Evolutionary conservation across 2,888 invertebrate species (phyloP), one percentile per base, ranked within the genome.

Genomic region (Cheilosia variabilis): DNA sequence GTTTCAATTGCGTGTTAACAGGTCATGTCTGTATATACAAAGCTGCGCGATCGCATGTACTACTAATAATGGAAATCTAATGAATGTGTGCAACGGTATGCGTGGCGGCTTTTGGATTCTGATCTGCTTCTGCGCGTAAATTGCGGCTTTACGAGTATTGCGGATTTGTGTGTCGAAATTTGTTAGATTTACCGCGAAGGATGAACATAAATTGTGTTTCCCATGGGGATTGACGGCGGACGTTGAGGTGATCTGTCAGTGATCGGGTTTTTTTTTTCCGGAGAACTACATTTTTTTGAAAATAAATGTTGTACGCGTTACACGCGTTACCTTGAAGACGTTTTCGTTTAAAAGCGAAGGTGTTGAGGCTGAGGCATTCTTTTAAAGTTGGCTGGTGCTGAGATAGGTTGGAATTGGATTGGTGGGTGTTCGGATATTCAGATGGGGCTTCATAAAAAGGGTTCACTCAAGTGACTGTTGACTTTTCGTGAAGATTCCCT

Each of bases 171-270:
- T 65, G 47, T 63, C 43, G 63, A 31, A 81, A 71, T 65, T 13
- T 13, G 37, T 53, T 65, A 50, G 55, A 83, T 83, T 83, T 83
- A 83, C 77, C 57, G 72, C 72, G 43, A 77, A 72, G 43, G 77
- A 83, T 68, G 82, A 66, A 43, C 82, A 68, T 83, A 83, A 83
- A 83, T 83, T 77, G 72, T 62, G 55, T 55, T 72, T 82, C 52
- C 50, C 6, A 24, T 43, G 45, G 24, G 43, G 47, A 72, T 45
- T 55, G 82, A 76, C 31, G 47, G 57, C 31, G 43, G 57, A 63
- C 52, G 43, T 63, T 63, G 52, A 24, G 52, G 76, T 81, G 71
- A 75, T 65, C 58, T 52, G 72, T 60, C 52, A 43, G 60, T 73
- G 66, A 73, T 68, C 50, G 75, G 62, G 69, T 68, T 60, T 43